A percentile compares a stretch with the other conserved stretches of the same genome.
phyloP scores from a whole-genome alignment of 2,888 invertebrate genomes.

The Xanthia togata region DNA sequence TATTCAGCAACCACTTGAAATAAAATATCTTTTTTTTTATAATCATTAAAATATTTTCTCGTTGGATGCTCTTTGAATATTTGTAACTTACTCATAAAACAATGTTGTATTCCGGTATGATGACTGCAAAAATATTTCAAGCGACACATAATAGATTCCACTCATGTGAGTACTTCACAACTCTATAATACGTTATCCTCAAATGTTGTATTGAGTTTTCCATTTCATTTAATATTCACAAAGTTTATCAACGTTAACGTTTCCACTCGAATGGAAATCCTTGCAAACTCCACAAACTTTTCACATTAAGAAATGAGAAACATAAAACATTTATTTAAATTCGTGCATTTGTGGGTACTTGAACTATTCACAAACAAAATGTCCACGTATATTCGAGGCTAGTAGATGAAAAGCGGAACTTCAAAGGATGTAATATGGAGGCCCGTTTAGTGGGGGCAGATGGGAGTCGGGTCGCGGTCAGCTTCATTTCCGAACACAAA shows the following conservation, averaged over 20 bases:
- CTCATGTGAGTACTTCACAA: conserved; percentile 40
- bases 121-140: conserved; percentile 26
- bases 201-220: conserved; percentile 62
- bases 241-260: conserved; percentile 66
- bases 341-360: conserved; percentile 46
- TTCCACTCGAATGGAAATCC: conserved; percentile 63
- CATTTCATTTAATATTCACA: conserved; percentile 65
- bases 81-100: neutral
- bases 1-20: neutral
- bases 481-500: conserved; percentile 70
- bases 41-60: neutral
- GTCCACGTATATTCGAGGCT: conserved; percentile 68
- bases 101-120: neutral
- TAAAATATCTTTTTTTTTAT: no score
- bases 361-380: conserved; percentile 71
- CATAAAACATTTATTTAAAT: conserved; percentile 64
- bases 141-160: conserved; percentile 27
- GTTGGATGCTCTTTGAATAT: neutral
- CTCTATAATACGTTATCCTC: conserved; percentile 50
- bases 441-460: conserved; percentile 65
- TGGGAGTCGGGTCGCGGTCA: conserved; percentile 66
- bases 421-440: conserved; percentile 74
- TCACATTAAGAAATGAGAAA: conserved; percentile 67
- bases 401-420: conserved; percentile 65
- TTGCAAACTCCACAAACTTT: conserved; percentile 61